Percentiles rank a stretch among this genome's conserved stretches.
Conservation (phyloP, 1,140 invertebrate species). For the Drosophila neocordata region DNA sequence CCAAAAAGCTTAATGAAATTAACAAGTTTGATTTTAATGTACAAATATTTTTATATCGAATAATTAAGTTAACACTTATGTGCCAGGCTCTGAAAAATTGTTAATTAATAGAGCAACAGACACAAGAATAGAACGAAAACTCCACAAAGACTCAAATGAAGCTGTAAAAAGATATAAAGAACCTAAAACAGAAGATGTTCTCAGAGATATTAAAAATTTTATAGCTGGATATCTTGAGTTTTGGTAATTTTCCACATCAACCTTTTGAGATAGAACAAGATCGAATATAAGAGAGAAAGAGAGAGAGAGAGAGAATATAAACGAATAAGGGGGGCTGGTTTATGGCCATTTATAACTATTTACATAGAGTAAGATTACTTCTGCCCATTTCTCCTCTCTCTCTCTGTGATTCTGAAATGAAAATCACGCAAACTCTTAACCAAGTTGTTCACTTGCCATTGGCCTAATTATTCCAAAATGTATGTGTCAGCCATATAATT, state of each 20-base stretch:
- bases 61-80: conserved; percentile 69
- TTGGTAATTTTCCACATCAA: conserved; percentile 36
- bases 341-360: neutral
- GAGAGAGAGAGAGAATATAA: neutral
- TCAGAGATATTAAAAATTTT: neutral
- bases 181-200: neutral
- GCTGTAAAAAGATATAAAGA: neutral
- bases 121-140: conserved; percentile 41
- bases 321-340: neutral
- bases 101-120: conserved; percentile 41
- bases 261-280: neutral
- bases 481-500: conserved; percentile 26
- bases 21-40: conserved; percentile 33
- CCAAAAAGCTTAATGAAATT: conserved; percentile 37
- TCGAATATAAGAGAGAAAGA: too few species aligned
- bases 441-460: conserved; percentile 2
- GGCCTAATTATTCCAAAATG: conserved; percentile 38
- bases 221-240: neutral
- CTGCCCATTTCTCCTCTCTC: neutral
- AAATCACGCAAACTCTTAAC: conserved; percentile 38
- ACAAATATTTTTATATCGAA: conserved; percentile 7
- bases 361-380: too few species aligned
- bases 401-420: neutral
- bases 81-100: conserved; percentile 34
- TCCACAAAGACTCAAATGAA: conserved; percentile 14